Conservation (phyloP, 1,140 invertebrate genomes). For the Magallana ariakensis region DNA sequence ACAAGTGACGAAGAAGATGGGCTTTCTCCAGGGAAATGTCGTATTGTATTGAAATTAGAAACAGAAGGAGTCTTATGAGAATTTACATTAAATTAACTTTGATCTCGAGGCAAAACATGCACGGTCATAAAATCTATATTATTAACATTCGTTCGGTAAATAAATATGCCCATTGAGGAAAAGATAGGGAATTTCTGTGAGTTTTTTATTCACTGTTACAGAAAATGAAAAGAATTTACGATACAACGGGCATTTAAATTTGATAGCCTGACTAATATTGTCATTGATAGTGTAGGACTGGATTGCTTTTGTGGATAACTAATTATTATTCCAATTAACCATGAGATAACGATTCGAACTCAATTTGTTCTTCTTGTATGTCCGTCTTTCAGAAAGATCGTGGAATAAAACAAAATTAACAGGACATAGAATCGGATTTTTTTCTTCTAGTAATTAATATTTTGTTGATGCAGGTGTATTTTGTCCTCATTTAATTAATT, state of each 20-base stretch:
- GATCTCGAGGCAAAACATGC: constrained; percentile 18
- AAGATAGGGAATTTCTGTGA: background rate
- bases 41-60: constrained; percentile 33
- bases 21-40: constrained; percentile 18
- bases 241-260: background rate
- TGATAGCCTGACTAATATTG: background rate
- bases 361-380: too few relatives aligned
- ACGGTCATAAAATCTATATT: constrained; percentile 24
- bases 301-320: too few relatives aligned
- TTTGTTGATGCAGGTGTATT: too few relatives aligned
- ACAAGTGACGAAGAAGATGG: background rate
- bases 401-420: too few relatives aligned
- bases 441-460: too few relatives aligned
- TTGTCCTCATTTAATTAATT: too few relatives aligned
- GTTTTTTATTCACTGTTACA: background rate
- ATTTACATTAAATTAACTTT: constrained; percentile 39
- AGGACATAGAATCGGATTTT: too few relatives aligned
- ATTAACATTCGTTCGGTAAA: constrained; percentile 15
- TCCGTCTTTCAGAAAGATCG: too few relatives aligned
- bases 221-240: constrained; percentile 8
- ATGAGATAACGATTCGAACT: too few relatives aligned
- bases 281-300: background rate
- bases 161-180: constrained; percentile 26
- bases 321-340: too few relatives aligned
- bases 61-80: constrained; percentile 26